A percentile compares a stretch with the other conserved stretches of the same genome.
Conservation (phyloP, 2,113 vertebrate genomes). For the Zapornia atra region DNA sequence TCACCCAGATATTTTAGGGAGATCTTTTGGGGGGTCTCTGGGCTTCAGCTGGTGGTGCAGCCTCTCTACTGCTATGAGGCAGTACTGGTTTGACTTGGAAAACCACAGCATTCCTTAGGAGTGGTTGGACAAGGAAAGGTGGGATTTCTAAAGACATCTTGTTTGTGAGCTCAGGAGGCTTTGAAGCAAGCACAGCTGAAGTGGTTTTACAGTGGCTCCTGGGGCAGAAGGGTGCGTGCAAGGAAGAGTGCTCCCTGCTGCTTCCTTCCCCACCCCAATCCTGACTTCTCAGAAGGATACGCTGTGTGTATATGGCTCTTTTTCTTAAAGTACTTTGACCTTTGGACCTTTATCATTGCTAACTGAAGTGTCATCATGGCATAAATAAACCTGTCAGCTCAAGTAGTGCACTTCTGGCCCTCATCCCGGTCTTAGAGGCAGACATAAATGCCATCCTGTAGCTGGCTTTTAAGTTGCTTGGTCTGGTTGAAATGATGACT, state of each 20-base stretch:
- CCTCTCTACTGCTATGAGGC: not conserved
- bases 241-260: not conserved
- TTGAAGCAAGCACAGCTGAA: not conserved
- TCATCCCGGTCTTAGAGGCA: conserved; percentile 6
- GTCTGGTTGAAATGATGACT: not conserved
- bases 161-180: not conserved
- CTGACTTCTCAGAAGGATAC: not conserved
- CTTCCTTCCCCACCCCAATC: not conserved
- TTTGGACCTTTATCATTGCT: conserved; percentile 19
- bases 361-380: not conserved
- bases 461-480: conserved; percentile 7
- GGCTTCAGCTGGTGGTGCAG: not conserved
- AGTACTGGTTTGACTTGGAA: not conserved
- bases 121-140: not conserved
- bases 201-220: not conserved
- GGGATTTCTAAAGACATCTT: not conserved
- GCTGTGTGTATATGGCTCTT: not conserved
- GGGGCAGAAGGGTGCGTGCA: not conserved
- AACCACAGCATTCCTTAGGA: not conserved
- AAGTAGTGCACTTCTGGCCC: conserved; percentile 24
- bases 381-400: not conserved
- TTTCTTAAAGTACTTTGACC: not conserved
- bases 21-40: not conserved
- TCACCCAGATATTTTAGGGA: not conserved
- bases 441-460: not conserved